Percentiles rank a stretch among this genome's conserved stretches.
Conservation (phyloP, 1,140 invertebrate genomes). For the Trinorchestia longiramus region DNA sequence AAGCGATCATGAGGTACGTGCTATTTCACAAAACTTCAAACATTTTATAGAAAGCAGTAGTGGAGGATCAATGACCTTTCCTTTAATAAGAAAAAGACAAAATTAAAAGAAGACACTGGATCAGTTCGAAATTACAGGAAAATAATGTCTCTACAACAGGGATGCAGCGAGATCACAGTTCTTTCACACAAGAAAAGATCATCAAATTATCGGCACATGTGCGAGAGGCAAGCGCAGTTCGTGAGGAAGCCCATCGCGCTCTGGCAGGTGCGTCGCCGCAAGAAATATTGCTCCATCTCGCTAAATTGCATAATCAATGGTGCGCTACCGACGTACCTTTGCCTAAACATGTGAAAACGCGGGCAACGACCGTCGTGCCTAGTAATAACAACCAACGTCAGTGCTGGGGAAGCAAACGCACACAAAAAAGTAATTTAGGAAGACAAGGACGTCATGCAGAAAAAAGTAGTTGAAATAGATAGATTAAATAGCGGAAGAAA, state of each 20-base stretch:
- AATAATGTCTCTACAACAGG: not conserved
- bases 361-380: not conserved
- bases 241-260: not conserved
- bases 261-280: conserved; percentile 31
- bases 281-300: conserved; percentile 51
- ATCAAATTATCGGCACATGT: conserved; percentile 27
- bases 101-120: not conserved
- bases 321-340: conserved; percentile 48
- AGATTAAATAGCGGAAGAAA: not conserved
- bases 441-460: not conserved
- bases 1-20: too few relatives aligned
- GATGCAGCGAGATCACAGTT: not conserved
- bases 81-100: too few relatives aligned
- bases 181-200: conserved; percentile 5
- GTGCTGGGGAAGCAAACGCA: not conserved
- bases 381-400: conserved; percentile 11
- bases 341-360: conserved; percentile 43
- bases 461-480: not conserved
- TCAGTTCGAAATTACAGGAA: not conserved
- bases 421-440: not conserved
- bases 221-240: not conserved
- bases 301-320: conserved; percentile 55
- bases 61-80: not conserved
- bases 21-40: not conserved
- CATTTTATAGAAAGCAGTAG: not conserved